These are phyloP conservation scores for Hydrolagus colliei DNA, from an alignment of 2,797 vertebrate species.

Conservation along the genomic window DNA sequence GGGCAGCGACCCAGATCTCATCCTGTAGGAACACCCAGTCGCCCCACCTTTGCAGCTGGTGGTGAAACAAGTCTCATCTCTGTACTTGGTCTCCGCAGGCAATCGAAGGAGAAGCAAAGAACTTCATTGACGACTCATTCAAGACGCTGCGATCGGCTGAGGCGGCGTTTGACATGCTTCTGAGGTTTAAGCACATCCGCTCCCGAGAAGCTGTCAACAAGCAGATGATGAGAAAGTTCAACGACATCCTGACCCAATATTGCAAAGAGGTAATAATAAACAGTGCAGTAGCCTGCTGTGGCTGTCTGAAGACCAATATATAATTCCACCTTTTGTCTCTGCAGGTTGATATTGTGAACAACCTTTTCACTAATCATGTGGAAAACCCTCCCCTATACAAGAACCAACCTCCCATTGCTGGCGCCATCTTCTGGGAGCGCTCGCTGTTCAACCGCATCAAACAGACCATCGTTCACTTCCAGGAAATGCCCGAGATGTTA, in stretches of 20 bases:
- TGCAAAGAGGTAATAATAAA: conserved; percentile 73
- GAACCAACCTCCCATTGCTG: conserved; percentile 74
- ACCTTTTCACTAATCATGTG: conserved; percentile 62
- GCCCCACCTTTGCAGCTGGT: no score
- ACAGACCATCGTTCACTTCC: conserved; percentile 65
- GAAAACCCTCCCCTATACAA: conserved; percentile 67
- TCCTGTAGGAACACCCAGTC: no score
- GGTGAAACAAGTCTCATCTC: background rate
- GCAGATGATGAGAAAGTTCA: conserved; percentile 81
- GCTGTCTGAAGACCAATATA: no score
- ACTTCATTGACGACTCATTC: conserved; percentile 81
- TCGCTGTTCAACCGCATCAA: conserved; percentile 70
- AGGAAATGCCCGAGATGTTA: conserved; percentile 65
- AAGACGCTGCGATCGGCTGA: conserved; percentile 78
- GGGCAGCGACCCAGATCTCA: no score
- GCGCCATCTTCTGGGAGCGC: conserved; percentile 75
- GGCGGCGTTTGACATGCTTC: conserved; percentile 77
- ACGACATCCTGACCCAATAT: conserved; percentile 75
- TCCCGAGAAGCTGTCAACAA: conserved; percentile 69
- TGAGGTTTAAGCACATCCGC: conserved; percentile 75
- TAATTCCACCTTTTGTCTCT: conserved; percentile 34
- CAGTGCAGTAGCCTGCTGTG: no score
- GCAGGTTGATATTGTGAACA: conserved; percentile 67
- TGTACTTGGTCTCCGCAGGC: conserved; percentile 49
- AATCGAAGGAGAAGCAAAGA: conserved; percentile 76